Base-by-base conservation (phyloP, 2,888 invertebrate species). In the Phaonia tiefii region DNA sequence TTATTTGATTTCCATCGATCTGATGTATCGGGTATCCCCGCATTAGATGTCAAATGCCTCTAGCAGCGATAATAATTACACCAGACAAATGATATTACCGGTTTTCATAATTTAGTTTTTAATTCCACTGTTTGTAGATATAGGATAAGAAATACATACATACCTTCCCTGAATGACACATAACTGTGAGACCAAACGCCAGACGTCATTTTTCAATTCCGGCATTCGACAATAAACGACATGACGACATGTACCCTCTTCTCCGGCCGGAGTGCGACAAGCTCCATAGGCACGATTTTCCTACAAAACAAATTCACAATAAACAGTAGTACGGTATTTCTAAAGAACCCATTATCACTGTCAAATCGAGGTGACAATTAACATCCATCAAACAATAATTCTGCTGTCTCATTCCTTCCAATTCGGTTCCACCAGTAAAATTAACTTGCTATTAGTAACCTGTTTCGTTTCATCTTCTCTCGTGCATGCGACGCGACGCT, bases 171-270 rank as follows among this genome's bases (percentile, higher is more conserved):
- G 93, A 78, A 95, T 94, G 46, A 95, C 92, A 88, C 96, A 96
- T 67, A 94, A 90, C 86, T 95, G 94, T 83, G 94, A 93, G 86
- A 95, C 91, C 83, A 94, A 92, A 72, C 92, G 91, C 88, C 92
- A 90, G 87, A 93, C 92, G 86, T 94, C 92, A 1, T 91, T 88
- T 82, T 92, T 91, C 86, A 94, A 91, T 66, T 93, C 92, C 7
- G 94, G 92, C 87, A 94, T 91, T 83, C 94, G 89, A 88, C 94
- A 93, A 85, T 93, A 92, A 60, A 90, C 89, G 1, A 91, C 88
- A 80, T 94, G 94, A 63, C 94, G 93, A 89, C 96, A 96, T 84
- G 93, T 93, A 0, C 95, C 96, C 10, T 90, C 87, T 66, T 92
- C 92, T 46, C 94, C 94, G 49, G 92, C 90, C 1, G 93, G 92